Base-by-base conservation (phyloP, 1,140 invertebrate species). In the Calliphora vicina region DNA sequence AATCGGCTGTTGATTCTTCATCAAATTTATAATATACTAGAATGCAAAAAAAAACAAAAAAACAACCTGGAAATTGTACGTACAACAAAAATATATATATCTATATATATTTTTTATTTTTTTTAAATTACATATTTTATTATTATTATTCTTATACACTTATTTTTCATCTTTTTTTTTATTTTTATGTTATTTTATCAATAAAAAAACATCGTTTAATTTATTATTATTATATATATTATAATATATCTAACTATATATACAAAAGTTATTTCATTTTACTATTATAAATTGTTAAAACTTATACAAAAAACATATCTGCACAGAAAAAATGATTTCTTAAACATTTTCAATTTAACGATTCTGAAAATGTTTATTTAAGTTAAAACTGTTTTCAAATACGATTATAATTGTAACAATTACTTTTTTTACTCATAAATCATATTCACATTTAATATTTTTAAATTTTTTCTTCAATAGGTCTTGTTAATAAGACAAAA, bases 1-100 rank as follows among this genome's bases (percentile, higher is more conserved):
- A 90, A 85, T 88, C 88, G 2, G 87, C 88, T 4, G 87, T 87
- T 13, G 88, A 89, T 82, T 90, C 88, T 3, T 89, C 88, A 20
- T 90, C 88, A 23, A 90, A 88, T 85, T 84, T 89, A 43, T 89
- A 84, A 35, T 35, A 35, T 10, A 8, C 10, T 35, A 81, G 35
- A 43, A 2, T 20, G 17, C 27, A 78, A 78, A 74, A 78, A 17
- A 43, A 78, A 78, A 78, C 35, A 78, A 17, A 43, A 78, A 43
- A 25, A 78, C 17, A 76, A 76, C 23, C 8, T 35, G 74, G 42
- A 78, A 78, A 27, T 78, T 78, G 35, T 78, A 78, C 42, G 74
- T 78, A 78, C 74, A 78, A 78, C 74, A 45, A 78, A 78, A 78
- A 78, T 2, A 78, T 43, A 12, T 23, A 57, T 6, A 57, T n/a